Evolutionary conservation across 2,113 vertebrate species (phyloP), one percentile per base, ranked within the genome.

Genomic region (Fulica atra): DNA sequence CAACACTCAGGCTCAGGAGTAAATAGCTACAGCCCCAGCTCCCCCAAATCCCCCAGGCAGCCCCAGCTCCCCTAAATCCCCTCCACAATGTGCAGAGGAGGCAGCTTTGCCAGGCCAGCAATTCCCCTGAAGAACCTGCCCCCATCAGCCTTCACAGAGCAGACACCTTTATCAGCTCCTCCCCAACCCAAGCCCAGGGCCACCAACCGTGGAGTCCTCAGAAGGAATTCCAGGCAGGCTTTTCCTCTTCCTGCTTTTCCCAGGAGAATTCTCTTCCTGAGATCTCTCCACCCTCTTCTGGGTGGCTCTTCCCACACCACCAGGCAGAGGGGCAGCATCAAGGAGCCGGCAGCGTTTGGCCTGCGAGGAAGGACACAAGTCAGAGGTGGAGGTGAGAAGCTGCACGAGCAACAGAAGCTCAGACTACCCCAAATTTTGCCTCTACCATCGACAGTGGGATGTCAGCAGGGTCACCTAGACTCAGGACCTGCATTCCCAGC

Each of bases 191-290:
- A 5, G 6, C 7, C 59, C 2, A 4, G 5, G 60, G 65, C 12
- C 69, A 97, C 97, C 74, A 5, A 97, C 97, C 94, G 5, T 63
- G 0, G 82, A 31, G 13, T 96, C 94, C 78, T 96, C 95, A 0
- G 91, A 94, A 3, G 97, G 70, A 0, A 97, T 88, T 25, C 96
- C 98, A 0, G 98, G 89, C 91, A 98, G 66, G 81, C 98, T 99
- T 59, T 97, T 99, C 61, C 99, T 98, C 76, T 98, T 98, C 96
- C 99, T 99, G 24, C 98, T 98, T 63, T 98, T 97, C 57, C 98
- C 93, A 0, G 98, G 98, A 1, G 98, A 98, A 91, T 96, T 97
- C 44, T 99, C 99, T 19, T 99, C 99, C 16, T 88, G 90, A 8
- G 97, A 95, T 21, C 98, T 97, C 68, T 99, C 99, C 11, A 97